Percentiles rank a stretch among this genome's conserved stretches.
phyloP scores from a whole-genome alignment of 1,140 invertebrate genomes.

The Brachystomella parvula region DNA sequence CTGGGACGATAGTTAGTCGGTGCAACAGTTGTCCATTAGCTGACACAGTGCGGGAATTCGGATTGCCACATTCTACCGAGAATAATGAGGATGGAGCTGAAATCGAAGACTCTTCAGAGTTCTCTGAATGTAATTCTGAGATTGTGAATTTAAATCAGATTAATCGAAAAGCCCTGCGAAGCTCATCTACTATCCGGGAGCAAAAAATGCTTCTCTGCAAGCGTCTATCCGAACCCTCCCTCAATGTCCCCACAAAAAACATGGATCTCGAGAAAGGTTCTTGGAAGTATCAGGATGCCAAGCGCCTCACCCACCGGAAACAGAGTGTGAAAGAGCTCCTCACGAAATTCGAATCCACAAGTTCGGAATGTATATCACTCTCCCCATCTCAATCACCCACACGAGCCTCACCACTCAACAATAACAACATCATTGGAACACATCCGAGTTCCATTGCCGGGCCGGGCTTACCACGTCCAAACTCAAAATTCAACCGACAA shows the following conservation, averaged over 20 bases:
- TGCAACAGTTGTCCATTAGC: conserved; percentile 33
- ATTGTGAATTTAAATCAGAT: background rate
- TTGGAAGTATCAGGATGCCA: conserved; percentile 36
- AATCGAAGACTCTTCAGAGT: too few species aligned
- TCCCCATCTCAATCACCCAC: conserved; percentile 1
- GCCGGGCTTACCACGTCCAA: conserved; percentile 18
- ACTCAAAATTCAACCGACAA: conserved; percentile 1
- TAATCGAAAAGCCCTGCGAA: background rate
- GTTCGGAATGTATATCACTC: background rate
- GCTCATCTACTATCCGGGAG: background rate
- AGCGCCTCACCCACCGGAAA: conserved; percentile 39
- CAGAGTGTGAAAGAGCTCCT: conserved; percentile 44
- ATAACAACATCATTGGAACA: conserved; percentile 14
- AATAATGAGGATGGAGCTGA: too few species aligned
- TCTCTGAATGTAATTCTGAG: too few species aligned
- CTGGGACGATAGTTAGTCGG: conserved; percentile 23
- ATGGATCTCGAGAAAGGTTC: conserved; percentile 6
- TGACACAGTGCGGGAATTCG: background rate
- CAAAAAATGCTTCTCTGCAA: conserved; percentile 30
- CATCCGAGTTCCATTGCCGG: background rate
- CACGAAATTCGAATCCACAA: conserved; percentile 42
- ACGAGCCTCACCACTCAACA: background rate
- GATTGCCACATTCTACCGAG: too few species aligned
- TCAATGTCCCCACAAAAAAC: conserved; percentile 19
- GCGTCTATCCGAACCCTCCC: conserved; percentile 34